Conservation (phyloP, 2,113 vertebrate genomes). For the Peromyscus polionotus region DNA sequence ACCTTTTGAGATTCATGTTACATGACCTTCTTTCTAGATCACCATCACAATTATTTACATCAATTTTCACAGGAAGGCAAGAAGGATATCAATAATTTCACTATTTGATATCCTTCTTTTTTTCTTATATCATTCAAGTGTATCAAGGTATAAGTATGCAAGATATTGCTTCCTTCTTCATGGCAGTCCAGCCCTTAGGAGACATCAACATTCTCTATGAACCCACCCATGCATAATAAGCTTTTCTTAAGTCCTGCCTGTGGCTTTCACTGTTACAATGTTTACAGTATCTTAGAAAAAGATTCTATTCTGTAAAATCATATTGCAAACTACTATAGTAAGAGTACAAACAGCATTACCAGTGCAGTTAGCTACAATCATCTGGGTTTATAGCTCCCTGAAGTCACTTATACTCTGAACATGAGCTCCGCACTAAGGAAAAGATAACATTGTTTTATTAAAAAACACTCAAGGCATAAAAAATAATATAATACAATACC, state of each 20-base stretch:
- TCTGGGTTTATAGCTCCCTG: conserved; percentile 80
- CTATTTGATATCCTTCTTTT: background rate
- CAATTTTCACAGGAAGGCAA: background rate
- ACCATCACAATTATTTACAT: background rate
- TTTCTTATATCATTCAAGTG: background rate
- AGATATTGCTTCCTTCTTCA: background rate
- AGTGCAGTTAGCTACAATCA: conserved; percentile 80
- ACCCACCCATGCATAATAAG: background rate
- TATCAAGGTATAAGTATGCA: background rate
- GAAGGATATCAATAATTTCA: background rate
- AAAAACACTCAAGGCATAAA: conserved; percentile 65
- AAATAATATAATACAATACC: background rate
- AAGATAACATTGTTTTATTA: background rate
- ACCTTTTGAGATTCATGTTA: no score
- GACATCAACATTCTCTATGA: background rate
- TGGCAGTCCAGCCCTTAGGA: background rate
- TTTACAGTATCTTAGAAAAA: conserved; percentile 66
- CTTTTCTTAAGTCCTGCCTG: background rate
- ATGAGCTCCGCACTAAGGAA: background rate
- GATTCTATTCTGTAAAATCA: conserved; percentile 79
- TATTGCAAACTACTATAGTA: conserved; percentile 79
- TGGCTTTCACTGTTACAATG: background rate
- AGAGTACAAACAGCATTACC: conserved; percentile 81
- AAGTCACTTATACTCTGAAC: conserved; percentile 79
- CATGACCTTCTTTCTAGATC: background rate